These are phyloP conservation scores for Venusia cambrica DNA, from an alignment of 2,888 invertebrate species.

Conservation along the genomic window DNA sequence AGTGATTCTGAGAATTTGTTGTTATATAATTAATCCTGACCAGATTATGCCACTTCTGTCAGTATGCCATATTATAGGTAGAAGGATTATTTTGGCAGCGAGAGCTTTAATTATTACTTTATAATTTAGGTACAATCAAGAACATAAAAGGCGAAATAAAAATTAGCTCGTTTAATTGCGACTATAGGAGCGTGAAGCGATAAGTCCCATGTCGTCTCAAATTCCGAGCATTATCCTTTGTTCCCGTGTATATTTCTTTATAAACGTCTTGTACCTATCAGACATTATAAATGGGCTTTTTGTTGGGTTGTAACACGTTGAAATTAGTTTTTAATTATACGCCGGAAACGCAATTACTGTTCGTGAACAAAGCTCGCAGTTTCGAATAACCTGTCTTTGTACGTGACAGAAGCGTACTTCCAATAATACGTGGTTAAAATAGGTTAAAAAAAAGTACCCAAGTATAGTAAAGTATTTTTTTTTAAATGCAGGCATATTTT, in stretches of 20 bases:
- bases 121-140: constrained; percentile 19
- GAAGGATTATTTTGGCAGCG: neutral
- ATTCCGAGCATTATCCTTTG: constrained; percentile 39
- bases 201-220: constrained; percentile 30
- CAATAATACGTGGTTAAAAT: too few relatives aligned
- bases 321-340: constrained; percentile 73
- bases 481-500: too few relatives aligned
- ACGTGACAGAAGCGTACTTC: constrained; percentile 7
- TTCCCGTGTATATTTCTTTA: constrained; percentile 23
- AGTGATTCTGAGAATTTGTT: too few relatives aligned
- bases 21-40: too few relatives aligned
- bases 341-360: constrained; percentile 48
- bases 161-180: constrained; percentile 29
- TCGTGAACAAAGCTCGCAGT: constrained; percentile 24
- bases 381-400: constrained; percentile 12
- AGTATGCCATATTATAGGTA: too few relatives aligned
- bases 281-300: constrained; percentile 69
- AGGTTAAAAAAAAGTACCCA: too few relatives aligned
- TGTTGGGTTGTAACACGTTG: constrained; percentile 53
- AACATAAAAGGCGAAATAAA: constrained; percentile 28
- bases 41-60: neutral
- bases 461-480: too few relatives aligned
- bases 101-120: constrained; percentile 13
- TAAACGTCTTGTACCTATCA: constrained; percentile 46
- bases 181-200: constrained; percentile 31